Percentiles rank a stretch among this genome's conserved stretches.
phyloP scores from a whole-genome alignment of 2,888 invertebrate genomes.

The Agriopis leucophaearia region DNA sequence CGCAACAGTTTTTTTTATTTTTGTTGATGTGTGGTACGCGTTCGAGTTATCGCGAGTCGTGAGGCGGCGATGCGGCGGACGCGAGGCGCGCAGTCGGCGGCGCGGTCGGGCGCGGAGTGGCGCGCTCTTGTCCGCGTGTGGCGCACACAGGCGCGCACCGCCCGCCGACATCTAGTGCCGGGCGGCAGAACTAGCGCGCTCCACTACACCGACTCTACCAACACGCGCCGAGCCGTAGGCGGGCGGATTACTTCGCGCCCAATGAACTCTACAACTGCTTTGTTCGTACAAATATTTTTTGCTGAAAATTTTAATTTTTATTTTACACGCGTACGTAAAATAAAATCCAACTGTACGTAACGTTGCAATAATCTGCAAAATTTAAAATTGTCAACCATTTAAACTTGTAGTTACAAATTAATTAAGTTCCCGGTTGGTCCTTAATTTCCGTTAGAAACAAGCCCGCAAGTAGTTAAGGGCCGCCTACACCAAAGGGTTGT shows the following conservation, averaged over 20 bases:
- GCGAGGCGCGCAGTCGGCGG: constrained; percentile 79
- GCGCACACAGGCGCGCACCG: constrained; percentile 78
- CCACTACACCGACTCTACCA: constrained; percentile 45
- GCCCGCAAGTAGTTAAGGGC: constrained; percentile 38
- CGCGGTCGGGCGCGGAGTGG: constrained; percentile 85
- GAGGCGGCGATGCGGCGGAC: constrained; percentile 60
- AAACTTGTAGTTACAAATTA: constrained; percentile 27
- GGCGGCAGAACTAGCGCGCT: constrained; percentile 67
- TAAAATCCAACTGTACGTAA: neutral
- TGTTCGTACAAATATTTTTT: constrained; percentile 12
- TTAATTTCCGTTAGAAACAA: constrained; percentile 31
- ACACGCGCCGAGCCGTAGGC: constrained; percentile 59
- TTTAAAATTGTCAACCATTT: neutral
- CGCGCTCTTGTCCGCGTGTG: constrained; percentile 71
- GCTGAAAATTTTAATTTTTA: neutral
- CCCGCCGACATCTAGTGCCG: constrained; percentile 73
- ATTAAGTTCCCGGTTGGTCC: constrained; percentile 35
- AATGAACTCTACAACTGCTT: constrained; percentile 14
- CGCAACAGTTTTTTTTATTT: constrained; percentile 69
- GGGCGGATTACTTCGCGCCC: constrained; percentile 59
- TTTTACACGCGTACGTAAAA: neutral
- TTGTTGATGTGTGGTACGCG: constrained; percentile 54
- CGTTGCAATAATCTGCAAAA: neutral
- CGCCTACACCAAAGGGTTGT: constrained; percentile 68
- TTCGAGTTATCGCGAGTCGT: constrained; percentile 75